Percentiles rank a stretch among this genome's conserved stretches.
These are phyloP conservation scores for Dendronephthya gigantea DNA, from an alignment of 64 coral and sea anemone genomes.

Conservation along the genomic window DNA sequence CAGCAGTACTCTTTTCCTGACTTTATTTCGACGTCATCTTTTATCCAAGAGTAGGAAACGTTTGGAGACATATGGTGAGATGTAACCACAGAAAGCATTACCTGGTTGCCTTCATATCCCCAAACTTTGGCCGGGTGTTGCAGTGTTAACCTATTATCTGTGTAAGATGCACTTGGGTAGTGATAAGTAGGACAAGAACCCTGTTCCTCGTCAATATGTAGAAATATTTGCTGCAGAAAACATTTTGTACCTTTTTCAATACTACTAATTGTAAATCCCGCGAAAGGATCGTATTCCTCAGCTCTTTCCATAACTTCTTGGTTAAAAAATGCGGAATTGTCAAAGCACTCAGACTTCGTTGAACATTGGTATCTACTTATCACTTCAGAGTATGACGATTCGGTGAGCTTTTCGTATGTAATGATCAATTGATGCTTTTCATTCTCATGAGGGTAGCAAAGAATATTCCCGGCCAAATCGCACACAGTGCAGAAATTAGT, in stretches of 20 bases:
- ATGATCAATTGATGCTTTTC: not conserved
- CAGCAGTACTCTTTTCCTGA: not conserved
- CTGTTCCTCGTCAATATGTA: not conserved
- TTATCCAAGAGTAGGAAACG: conserved; percentile 4
- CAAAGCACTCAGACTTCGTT: not conserved
- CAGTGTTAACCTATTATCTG: not conserved
- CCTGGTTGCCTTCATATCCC: conserved; percentile 5
- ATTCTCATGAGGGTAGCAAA: not conserved
- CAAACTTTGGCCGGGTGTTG: conserved; percentile 11
- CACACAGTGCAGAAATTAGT: not conserved
- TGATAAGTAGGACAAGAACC: not conserved
- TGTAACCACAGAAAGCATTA: conserved; percentile 19
- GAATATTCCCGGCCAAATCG: not conserved
- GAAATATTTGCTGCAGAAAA: not conserved
- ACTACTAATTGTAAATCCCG: not conserved
- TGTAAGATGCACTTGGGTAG: not conserved
- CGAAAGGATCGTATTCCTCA: not conserved
- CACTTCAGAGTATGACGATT: not conserved
- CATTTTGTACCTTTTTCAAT: not conserved
- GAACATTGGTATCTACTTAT: not conserved
- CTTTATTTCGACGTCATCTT: conserved; percentile 6
- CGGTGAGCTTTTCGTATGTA: not conserved
- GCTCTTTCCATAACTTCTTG: not conserved
- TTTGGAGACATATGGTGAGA: not conserved
- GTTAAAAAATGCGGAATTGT: not conserved